phyloP scores from a whole-genome alignment of 2,888 invertebrate genomes.

The Cataglyphis cursor region DNA sequence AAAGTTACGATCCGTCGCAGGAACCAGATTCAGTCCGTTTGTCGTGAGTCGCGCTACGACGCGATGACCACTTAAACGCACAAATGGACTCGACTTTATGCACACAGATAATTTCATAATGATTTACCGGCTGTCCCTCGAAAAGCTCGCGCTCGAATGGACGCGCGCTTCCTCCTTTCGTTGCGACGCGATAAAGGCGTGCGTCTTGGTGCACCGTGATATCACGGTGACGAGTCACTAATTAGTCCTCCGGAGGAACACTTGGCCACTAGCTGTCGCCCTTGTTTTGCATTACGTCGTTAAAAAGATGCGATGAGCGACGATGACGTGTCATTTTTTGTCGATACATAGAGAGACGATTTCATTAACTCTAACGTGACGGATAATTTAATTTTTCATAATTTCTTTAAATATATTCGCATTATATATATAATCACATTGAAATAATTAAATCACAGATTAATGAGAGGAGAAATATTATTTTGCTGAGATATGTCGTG shows the following conservation, averaged over 20 bases:
- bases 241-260: constrained; percentile 32
- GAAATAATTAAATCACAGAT: not conserved
- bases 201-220: not conserved
- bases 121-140: constrained; percentile 74
- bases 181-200: constrained; percentile 31
- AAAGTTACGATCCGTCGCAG: constrained; percentile 9
- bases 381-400: not conserved
- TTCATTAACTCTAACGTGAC: not conserved
- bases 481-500: not conserved
- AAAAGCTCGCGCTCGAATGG: constrained; percentile 46
- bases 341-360: not conserved
- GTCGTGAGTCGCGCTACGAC: constrained; percentile 8
- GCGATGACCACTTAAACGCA: constrained; percentile 78
- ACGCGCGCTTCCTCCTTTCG: constrained; percentile 4
- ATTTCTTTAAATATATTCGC: too few species aligned
- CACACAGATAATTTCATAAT: constrained; percentile 81
- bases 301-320: constrained; percentile 1
- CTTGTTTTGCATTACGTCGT: constrained; percentile 21
- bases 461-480: not conserved
- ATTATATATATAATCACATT: not conserved
- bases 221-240: constrained; percentile 26
- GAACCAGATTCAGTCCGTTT: constrained; percentile 16
- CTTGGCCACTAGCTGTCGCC: not conserved
- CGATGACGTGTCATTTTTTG: constrained; percentile 1
- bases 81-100: constrained; percentile 80